A percentile compares a stretch with the other conserved stretches of the same genome.
These are phyloP conservation scores for Coturnix japonica DNA, from an alignment of 2,113 vertebrate genomes.

Conservation along the genomic window DNA sequence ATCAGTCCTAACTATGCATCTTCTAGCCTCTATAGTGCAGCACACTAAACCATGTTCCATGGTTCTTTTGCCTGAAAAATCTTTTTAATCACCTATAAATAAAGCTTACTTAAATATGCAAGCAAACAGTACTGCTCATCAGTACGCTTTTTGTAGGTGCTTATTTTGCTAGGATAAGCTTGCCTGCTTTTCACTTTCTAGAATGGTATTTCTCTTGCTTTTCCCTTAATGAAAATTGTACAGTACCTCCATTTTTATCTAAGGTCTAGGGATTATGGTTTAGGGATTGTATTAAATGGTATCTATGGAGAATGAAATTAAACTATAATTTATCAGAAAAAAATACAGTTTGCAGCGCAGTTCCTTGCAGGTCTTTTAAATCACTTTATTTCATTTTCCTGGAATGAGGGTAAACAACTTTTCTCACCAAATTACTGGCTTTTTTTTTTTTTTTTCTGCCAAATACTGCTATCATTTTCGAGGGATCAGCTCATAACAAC, in stretches of 20 bases:
- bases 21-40: not conserved
- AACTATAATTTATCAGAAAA: slow-evolving; percentile 38
- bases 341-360: not conserved
- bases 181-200: slow-evolving; percentile 17
- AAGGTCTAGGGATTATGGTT: not conserved
- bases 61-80: slow-evolving; percentile 39
- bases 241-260: slow-evolving; percentile 22
- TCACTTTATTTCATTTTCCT: not conserved
- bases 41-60: not conserved
- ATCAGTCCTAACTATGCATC: not conserved
- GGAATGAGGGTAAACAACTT: not conserved
- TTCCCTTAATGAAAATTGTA: not conserved
- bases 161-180: slow-evolving; percentile 6
- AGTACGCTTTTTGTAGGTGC: not conserved
- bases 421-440: not conserved
- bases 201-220: not conserved
- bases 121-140: not conserved
- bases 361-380: not conserved
- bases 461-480: not conserved
- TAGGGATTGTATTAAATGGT: slow-evolving; percentile 7
- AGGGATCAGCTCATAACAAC: not conserved
- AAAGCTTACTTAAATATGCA: slow-evolving; percentile 56
- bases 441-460: not conserved
- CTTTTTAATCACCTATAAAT: slow-evolving; percentile 57
- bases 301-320: slow-evolving; percentile 34